Percentiles rank a stretch among this genome's conserved stretches.
These are phyloP conservation scores for Brachyalestes nurse DNA, from an alignment of 2,797 vertebrate species.

Conservation along the genomic window DNA sequence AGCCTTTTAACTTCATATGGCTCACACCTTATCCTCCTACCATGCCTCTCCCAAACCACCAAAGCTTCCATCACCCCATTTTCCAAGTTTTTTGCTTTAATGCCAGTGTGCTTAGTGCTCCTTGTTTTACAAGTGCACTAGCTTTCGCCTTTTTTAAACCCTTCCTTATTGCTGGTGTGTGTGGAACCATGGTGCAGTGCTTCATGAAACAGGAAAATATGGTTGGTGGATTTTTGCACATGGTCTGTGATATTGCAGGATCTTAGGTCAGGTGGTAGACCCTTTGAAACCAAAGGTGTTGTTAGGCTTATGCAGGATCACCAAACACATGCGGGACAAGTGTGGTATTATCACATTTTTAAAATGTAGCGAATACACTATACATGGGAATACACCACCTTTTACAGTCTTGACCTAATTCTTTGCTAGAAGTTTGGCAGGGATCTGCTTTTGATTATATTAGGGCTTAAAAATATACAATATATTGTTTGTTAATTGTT, in stretches of 20 bases:
- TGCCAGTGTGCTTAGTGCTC: background rate
- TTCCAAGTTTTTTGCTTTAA: slow-evolving; percentile 40
- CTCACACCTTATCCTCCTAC: background rate
- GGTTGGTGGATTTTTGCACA: background rate
- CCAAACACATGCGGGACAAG: too few species aligned
- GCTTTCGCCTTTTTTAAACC: background rate
- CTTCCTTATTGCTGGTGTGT: slow-evolving; percentile 1
- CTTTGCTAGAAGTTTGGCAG: too few species aligned
- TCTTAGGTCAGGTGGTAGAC: too few species aligned
- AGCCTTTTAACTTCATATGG: slow-evolving; percentile 27
- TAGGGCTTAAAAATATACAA: too few species aligned
- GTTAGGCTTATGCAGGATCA: too few species aligned
- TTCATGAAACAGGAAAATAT: background rate
- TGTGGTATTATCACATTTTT: too few species aligned
- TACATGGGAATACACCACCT: too few species aligned
- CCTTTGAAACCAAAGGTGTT: background rate
- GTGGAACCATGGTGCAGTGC: background rate
- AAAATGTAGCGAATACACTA: too few species aligned
- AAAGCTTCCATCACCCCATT: slow-evolving; percentile 1
- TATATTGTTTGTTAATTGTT: too few species aligned
- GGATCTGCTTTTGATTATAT: too few species aligned
- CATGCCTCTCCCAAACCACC: slow-evolving; percentile 10
- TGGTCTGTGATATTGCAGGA: too few species aligned
- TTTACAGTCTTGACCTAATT: too few species aligned
- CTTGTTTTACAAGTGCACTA: background rate